phyloP scores from a whole-genome alignment of 2,888 invertebrate genomes.

The Philopedon plagiatum region DNA sequence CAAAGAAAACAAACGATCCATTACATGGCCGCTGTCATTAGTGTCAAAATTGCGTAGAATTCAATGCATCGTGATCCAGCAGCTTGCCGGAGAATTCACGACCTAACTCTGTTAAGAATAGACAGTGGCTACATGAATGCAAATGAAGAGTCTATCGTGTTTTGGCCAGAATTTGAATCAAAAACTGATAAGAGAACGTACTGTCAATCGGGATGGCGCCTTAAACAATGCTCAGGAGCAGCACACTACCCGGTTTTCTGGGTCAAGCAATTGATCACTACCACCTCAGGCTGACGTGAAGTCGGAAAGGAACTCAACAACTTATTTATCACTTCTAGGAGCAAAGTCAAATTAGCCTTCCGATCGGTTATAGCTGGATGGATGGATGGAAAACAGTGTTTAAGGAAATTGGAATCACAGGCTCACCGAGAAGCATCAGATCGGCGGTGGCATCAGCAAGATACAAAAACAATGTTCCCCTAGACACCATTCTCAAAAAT shows the following conservation, averaged over 20 bases:
- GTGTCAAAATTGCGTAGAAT: too few species aligned
- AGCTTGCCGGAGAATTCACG: constrained; percentile 32
- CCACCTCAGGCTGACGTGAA: constrained; percentile 16
- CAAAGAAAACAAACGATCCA: too few species aligned
- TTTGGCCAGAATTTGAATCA: constrained; percentile 56
- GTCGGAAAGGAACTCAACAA: constrained; percentile 1
- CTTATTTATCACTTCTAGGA: constrained; percentile 41
- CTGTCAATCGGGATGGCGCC: constrained; percentile 40
- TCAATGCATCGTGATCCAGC: too few species aligned
- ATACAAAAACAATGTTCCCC: constrained; percentile 22
- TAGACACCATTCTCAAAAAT: constrained; percentile 32
- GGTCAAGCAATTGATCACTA: constrained; percentile 17
- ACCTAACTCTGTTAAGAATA: constrained; percentile 33
- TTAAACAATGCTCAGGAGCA: constrained; percentile 2
- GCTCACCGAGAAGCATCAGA: constrained; percentile 39
- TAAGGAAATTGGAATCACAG: constrained; percentile 16
- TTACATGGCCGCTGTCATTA: too few species aligned
- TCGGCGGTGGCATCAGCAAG: constrained; percentile 43
- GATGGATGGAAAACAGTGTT: constrained; percentile 40
- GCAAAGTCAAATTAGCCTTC: constrained; percentile 23
- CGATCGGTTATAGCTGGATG: constrained; percentile 39
- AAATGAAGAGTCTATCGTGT: constrained; percentile 33
- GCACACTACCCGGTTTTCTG: constrained; percentile 42
- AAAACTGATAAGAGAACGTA: constrained; percentile 51
- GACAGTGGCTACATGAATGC: not conserved